Evolutionary conservation across 2,888 invertebrate species (phyloP), one percentile per base, ranked within the genome.

Genomic region (Biston stratarius): DNA sequence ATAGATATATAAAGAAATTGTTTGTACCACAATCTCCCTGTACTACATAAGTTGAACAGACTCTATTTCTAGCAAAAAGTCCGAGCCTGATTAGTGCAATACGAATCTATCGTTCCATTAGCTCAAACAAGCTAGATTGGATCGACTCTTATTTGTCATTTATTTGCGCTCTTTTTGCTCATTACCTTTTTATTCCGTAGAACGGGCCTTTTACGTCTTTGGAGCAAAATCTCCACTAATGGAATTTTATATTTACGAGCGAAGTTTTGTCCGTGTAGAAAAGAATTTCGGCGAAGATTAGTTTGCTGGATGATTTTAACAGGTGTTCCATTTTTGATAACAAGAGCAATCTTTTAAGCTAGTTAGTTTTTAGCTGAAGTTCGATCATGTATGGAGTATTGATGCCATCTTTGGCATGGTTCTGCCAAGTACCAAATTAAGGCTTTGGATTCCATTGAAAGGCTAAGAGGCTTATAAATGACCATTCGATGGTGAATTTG

Each of bases 61-160:
- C 3, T 14, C n/a, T 8, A 36, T 38, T 38, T 33, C 55, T 44
- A 42, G 42, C 42, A 44, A 55, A 55, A 55, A 53, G 9, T 40
- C 2, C n/a, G 42, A n/a, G n/a, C 36, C 11, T 38, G 48, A 66
- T 69, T 65, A 64, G 55, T 56, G 56, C 60, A 64, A 64, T 52
- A 40, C 40, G 42, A 61, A 33, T n/a, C 9, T 24, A 57, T 61
- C 55, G 53, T 59, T 52, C 70, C 65, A 71, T 71, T 69, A 69
- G 53, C 58, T 55, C 56, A 42, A 59, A 71, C 56, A 64, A 49
- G 49, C 48, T 38, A 53, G 61, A 60, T 59, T 33, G 61, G 56
- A 59, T 61, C 60, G 44, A 62, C 51, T 52, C 68, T 68, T 71
- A 71, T 73, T 73, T 73, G 69, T 69, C 70, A 65, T 62, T 64